phyloP scores from a whole-genome alignment of 1,140 invertebrate genomes.

The Aplysia californica region DNA sequence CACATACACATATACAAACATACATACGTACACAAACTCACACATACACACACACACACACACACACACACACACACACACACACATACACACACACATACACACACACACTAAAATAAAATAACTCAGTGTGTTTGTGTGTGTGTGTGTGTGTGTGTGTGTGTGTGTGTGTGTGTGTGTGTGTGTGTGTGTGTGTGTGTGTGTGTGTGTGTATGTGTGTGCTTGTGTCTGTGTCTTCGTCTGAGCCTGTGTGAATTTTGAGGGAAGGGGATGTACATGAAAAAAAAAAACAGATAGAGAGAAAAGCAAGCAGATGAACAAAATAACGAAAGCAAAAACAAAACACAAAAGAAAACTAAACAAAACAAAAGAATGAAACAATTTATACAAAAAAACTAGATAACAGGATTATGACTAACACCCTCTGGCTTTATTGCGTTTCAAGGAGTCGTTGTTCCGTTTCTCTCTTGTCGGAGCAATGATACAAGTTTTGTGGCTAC shows the following conservation, averaged over 20 bases:
- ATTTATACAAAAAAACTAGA: too few relatives aligned
- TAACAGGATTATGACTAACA: too few relatives aligned
- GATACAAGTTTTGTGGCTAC: too few relatives aligned
- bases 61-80: constrained; percentile 8
- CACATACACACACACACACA: neutral
- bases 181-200: neutral
- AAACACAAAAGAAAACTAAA: too few relatives aligned
- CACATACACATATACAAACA: neutral
- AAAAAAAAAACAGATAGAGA: too few relatives aligned
- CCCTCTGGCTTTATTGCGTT: too few relatives aligned
- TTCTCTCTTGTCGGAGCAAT: too few relatives aligned
- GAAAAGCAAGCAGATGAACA: neutral
- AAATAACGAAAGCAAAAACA: neutral
- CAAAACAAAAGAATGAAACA: too few relatives aligned
- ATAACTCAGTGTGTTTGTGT: neutral
- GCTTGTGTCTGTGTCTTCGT: neutral
- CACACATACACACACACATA: constrained; percentile 5
- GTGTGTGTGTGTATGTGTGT: neutral
- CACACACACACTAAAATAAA: neutral
- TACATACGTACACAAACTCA: neutral
- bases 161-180: neutral
- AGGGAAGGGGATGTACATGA: neutral
- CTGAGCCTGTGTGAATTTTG: neutral
- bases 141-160: neutral
- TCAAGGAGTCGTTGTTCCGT: too few relatives aligned